phyloP scores from a whole-genome alignment of 2,113 vertebrate genomes.

The Strix aluco region DNA sequence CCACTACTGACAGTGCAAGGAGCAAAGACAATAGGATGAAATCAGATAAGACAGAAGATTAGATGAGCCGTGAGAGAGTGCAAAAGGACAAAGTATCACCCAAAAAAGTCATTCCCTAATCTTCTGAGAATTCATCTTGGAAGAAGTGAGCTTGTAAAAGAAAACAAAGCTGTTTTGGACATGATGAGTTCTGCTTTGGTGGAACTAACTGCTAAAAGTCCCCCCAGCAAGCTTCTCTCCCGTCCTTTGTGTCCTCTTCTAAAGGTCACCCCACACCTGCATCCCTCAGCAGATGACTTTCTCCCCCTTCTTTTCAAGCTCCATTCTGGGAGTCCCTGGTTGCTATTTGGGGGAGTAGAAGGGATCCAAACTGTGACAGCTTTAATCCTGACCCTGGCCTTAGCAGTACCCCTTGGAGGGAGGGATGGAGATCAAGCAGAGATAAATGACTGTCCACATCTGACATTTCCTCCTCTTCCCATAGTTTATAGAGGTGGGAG shows the following conservation, averaged over 20 bases:
- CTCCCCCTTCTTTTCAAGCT: neutral
- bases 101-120: neutral
- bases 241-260: neutral
- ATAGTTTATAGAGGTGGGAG: neutral
- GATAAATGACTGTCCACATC: neutral
- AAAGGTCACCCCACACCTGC: neutral
- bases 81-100: neutral
- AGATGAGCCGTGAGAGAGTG: neutral
- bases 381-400: neutral
- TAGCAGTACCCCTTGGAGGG: neutral
- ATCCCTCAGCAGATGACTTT: neutral
- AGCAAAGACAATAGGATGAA: neutral
- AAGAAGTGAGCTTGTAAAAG: neutral
- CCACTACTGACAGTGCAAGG: neutral
- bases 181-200: neutral
- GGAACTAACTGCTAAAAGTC: neutral
- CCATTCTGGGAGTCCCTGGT: neutral
- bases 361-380: neutral
- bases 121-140: neutral
- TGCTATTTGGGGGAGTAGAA: neutral
- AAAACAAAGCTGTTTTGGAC: neutral
- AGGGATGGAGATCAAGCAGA: neutral
- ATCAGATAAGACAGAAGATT: neutral
- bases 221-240: neutral
- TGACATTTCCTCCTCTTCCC: neutral